Base-by-base conservation (phyloP, 1,140 invertebrate species). In the Drosophila malerkotliana region DNA sequence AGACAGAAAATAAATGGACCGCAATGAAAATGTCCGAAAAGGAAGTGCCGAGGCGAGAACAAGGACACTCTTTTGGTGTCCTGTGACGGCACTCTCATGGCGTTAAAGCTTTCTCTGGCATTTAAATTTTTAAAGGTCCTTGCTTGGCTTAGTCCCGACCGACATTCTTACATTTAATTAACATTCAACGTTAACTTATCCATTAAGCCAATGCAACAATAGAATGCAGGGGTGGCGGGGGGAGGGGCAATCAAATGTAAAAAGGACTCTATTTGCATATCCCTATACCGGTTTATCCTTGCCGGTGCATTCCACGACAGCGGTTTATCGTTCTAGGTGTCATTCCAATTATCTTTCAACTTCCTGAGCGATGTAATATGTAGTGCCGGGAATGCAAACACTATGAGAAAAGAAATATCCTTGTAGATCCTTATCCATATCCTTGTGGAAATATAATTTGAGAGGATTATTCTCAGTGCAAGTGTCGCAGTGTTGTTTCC, bases 21-120 rank as follows among this genome's bases (percentile, higher is more conserved):
- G 61, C 80, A 80, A 72, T 80, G 72, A 73, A 85, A 84, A 84
- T 80, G 62, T 30, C 45, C 62, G n/a, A 76, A 68, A 59, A 55
- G 79, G 63, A 83, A 83, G 75, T 75, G 75, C 52, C 72, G 64
- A 83, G 56, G 56, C 61, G 52, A 41, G 58, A 28, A 34, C 37
- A 56, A 56, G 59, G 45, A 74, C 48, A 51, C 69, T 48, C 58
- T n/a, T n/a, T 37, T 4, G 34, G 34, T 37, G 34, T 37, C 34
- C 34, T 37, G 10, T 28, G 26, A 34, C 9, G 37, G 54, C 48
- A 24, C 15, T 18, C 41, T n/a, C 28, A 5, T 15, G 49, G 24
- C 51, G 14, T 14, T 34, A 32, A 55, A 69, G 56, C 48, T 45
- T 75, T 75, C 56, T 21, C 21, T 21, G 9, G 44, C 45, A 61